Evolutionary conservation across 2,888 invertebrate genomes (phyloP).

Genomic region (Protodeltote pygarga): DNA sequence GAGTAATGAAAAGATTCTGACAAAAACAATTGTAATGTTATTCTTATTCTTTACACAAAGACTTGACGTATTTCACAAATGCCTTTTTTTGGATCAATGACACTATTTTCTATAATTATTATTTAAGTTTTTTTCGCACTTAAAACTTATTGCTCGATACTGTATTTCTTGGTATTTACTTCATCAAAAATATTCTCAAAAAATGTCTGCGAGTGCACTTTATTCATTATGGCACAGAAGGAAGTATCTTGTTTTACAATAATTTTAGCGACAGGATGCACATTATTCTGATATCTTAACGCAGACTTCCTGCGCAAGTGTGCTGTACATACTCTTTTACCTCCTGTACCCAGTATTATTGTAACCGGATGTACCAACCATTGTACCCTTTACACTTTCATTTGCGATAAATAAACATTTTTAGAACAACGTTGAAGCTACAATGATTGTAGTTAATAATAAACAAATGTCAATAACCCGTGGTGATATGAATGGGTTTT

Average conservation of each 20-base stretch:
- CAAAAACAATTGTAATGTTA: no score
- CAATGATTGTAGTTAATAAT: constrained; percentile 34
- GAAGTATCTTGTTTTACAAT: constrained; percentile 68
- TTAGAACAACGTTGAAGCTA: constrained; percentile 20
- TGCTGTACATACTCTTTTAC: constrained; percentile 23
- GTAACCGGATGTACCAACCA: constrained; percentile 24
- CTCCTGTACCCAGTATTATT: constrained; percentile 25
- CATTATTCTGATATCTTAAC: constrained; percentile 68
- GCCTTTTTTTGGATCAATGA: no score
- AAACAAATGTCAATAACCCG: constrained; percentile 15
- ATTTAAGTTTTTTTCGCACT: no score
- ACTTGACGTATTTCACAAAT: no score
- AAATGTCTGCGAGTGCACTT: constrained; percentile 5
- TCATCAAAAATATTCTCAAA: not conserved
- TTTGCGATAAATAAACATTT: constrained; percentile 28
- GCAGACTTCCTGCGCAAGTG: constrained; percentile 59
- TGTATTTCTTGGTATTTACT: no score
- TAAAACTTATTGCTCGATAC: no score
- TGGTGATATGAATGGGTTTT: not conserved
- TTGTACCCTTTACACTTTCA: constrained; percentile 17
- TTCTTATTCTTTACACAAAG: no score
- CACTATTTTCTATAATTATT: no score
- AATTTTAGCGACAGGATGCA: constrained; percentile 67
- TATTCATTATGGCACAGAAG: constrained; percentile 33
- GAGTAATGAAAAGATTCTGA: no score